These are phyloP conservation scores for Apogon hyalosoma DNA, from an alignment of 2,797 vertebrate species.

Conservation along the genomic window DNA sequence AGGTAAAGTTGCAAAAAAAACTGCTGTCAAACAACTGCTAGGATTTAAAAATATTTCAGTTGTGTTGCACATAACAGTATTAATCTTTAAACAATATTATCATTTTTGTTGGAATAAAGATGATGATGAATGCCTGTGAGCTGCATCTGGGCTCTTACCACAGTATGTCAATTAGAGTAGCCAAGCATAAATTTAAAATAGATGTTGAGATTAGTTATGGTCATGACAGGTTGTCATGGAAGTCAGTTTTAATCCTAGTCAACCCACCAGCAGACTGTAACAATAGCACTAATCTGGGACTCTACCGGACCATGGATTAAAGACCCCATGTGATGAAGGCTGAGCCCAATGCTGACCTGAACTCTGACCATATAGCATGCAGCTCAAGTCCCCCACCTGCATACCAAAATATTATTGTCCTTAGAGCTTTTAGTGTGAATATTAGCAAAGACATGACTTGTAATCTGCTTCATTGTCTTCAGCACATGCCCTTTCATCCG, in stretches of 20 bases:
- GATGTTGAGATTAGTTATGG: slow-evolving; percentile 71
- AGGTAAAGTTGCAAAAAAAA: slow-evolving; percentile 42
- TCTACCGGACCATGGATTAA: slow-evolving; percentile 72
- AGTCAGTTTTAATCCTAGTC: slow-evolving; percentile 74
- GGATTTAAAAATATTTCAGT: slow-evolving; percentile 18
- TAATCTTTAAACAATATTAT: slow-evolving; percentile 46
- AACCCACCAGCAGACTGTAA: slow-evolving; percentile 74
- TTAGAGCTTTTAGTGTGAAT: slow-evolving; percentile 12
- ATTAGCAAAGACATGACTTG: slow-evolving; percentile 29
- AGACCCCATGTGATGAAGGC: slow-evolving; percentile 79
- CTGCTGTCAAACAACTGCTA: slow-evolving; percentile 18
- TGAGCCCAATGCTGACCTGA: slow-evolving; percentile 74
- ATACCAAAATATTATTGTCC: slow-evolving; percentile 26
- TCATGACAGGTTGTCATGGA: slow-evolving; percentile 71
- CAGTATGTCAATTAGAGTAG: slow-evolving; percentile 42
- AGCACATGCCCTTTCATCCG: slow-evolving; percentile 30
- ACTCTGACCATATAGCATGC: slow-evolving; percentile 66
- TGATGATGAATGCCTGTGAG: slow-evolving; percentile 11
- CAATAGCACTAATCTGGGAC: slow-evolving; percentile 78
- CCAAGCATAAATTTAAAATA: slow-evolving; percentile 63
- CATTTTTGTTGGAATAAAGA: slow-evolving; percentile 20
- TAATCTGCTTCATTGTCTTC: slow-evolving; percentile 27
- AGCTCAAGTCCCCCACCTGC: slow-evolving; percentile 44
- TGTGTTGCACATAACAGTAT: slow-evolving; percentile 29
- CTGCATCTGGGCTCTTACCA: slow-evolving; percentile 13